These are phyloP conservation scores for Pogonocherus hispidulus DNA, from an alignment of 2,888 invertebrate species.

Conservation along the genomic window DNA sequence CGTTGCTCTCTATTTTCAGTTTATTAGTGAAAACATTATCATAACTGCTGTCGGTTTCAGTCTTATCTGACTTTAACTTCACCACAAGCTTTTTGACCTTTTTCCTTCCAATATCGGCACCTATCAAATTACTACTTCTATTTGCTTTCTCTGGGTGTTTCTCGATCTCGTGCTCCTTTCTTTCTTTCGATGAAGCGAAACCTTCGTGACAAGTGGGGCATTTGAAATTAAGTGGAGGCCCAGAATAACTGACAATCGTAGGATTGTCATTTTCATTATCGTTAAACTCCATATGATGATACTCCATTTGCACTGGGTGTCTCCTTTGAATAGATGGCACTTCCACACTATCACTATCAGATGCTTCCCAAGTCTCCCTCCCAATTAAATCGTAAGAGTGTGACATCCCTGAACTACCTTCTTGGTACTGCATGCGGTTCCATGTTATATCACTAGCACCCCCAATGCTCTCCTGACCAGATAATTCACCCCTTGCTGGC, in stretches of 20 bases:
- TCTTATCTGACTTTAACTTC: constrained; percentile 60
- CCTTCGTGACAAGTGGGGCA: constrained; percentile 74
- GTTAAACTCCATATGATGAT: constrained; percentile 28
- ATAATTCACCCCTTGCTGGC: constrained; percentile 89
- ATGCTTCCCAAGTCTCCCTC: constrained; percentile 78
- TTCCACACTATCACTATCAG: constrained; percentile 75
- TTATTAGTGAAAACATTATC: constrained; percentile 66
- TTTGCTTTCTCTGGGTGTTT: constrained; percentile 69
- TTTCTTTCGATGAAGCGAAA: constrained; percentile 75
- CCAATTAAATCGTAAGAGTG: constrained; percentile 77
- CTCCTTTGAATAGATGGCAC: constrained; percentile 38
- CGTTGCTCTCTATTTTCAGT: constrained; percentile 58
- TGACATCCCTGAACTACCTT: constrained; percentile 69
- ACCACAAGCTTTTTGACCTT: constrained; percentile 62
- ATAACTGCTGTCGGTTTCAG: constrained; percentile 64
- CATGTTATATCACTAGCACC: constrained; percentile 83
- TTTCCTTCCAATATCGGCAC: constrained; percentile 58
- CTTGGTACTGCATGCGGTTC: constrained; percentile 80
- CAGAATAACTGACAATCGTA: constrained; percentile 63
- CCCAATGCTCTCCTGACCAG: constrained; percentile 89
- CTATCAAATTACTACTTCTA: constrained; percentile 59
- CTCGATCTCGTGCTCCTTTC: constrained; percentile 74
- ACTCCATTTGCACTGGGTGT: constrained; percentile 30
- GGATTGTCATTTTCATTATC: constrained; percentile 52
- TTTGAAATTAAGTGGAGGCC: constrained; percentile 69